Evolutionary conservation across 1,140 invertebrate genomes (phyloP), one percentile per base, ranked within the genome.

Genomic region (Bombus breviceps): DNA sequence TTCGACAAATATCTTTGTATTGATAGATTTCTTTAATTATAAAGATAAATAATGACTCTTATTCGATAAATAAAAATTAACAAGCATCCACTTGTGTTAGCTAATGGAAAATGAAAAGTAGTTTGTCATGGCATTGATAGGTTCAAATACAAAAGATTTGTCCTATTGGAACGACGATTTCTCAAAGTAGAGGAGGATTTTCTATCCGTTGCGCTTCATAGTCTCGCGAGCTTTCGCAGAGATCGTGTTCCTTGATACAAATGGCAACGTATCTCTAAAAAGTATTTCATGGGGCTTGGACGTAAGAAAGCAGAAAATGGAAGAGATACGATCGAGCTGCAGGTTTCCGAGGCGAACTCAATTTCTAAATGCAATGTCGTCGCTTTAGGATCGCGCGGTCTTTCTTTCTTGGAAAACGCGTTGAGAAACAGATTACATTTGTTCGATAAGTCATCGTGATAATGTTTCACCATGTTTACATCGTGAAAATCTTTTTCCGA

Each of bases 171-270:
- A 71, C 13, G 72, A 37, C n/a, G 73, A 66, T 76, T 77, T 39
- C 28, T 3, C 32, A 3, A 64, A n/a, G 28, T 43, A n/a, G 28
- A 83, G 69, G 77, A 41, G 47, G 13, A 34, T 69, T 84, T 68
- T 28, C 43, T 34, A 8, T 43, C 37, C 37, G 59, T 53, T 66
- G 68, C 37, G 57, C 37, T 62, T 74, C 34, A 43, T 73, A 77
- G 34, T 75, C 37, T 37, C 37, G 53, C 75, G 64, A 79, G 76
- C 64, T 78, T 69, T 37, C 25, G 43, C n/a, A 37, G 37, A 32
- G 82, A 83, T 78, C 47, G 64, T 71, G 82, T 79, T 43, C 34
- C 75, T 34, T 43, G 82, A 84, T 84, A 84, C 78, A 59, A 71
- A 68, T 39, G 64, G 62, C 57, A 43, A 47, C 34, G 81, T 77